phyloP scores from a whole-genome alignment of 1,140 invertebrate genomes.

The Heliconius eleuchia region DNA sequence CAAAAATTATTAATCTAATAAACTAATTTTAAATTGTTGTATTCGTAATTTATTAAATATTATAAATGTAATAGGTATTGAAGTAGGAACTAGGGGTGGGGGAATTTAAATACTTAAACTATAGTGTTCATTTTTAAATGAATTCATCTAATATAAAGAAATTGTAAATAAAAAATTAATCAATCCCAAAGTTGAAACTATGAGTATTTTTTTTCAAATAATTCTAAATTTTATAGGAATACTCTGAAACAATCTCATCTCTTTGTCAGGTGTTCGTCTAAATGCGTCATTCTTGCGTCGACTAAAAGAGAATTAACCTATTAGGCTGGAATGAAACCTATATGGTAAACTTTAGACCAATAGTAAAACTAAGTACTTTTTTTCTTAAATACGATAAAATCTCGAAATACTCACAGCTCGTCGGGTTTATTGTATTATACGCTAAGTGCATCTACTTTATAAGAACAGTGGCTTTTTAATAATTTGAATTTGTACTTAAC shows the following conservation, averaged over 20 bases:
- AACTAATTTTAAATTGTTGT: slow-evolving; percentile 67
- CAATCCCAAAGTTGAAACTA: slow-evolving; percentile 46
- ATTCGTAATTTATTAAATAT: slow-evolving; percentile 60
- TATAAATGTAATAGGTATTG: slow-evolving; percentile 53
- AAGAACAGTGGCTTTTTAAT: slow-evolving; percentile 81
- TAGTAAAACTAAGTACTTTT: slow-evolving; percentile 74
- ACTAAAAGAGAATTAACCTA: slow-evolving; percentile 69
- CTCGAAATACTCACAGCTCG: slow-evolving; percentile 81
- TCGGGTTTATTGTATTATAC: slow-evolving; percentile 80
- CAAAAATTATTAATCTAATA: slow-evolving; percentile 64
- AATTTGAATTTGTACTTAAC: slow-evolving; percentile 81
- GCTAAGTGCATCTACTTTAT: slow-evolving; percentile 80
- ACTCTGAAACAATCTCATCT: slow-evolving; percentile 47
- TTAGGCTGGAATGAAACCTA: slow-evolving; percentile 78
- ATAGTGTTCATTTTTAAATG: slow-evolving; percentile 41
- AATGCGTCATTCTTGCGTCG: slow-evolving; percentile 47
- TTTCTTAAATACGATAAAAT: slow-evolving; percentile 81
- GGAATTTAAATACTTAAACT: slow-evolving; percentile 48
- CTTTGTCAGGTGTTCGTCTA: slow-evolving; percentile 59
- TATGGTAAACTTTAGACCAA: slow-evolving; percentile 69
- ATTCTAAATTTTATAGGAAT: slow-evolving; percentile 47
- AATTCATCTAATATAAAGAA: slow-evolving; percentile 43
- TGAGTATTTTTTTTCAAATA: neutral
- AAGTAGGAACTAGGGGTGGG: slow-evolving; percentile 71
- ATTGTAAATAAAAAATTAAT: slow-evolving; percentile 42